These are phyloP conservation scores for Lagorchestes hirsutus DNA, from an alignment of 2,797 vertebrate genomes.

Conservation along the genomic window DNA sequence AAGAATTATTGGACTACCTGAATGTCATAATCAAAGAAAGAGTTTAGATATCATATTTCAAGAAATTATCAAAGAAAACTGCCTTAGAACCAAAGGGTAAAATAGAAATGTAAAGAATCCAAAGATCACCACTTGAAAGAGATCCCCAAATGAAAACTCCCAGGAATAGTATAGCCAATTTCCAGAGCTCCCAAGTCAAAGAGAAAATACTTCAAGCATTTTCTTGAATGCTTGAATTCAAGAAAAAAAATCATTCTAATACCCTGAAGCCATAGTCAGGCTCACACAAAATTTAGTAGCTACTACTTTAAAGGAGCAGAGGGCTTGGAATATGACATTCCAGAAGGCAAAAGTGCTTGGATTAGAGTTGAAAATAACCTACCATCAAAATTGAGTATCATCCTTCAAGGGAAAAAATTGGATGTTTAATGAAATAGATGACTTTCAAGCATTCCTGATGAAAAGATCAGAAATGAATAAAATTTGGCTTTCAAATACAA, in stretches of 20 bases:
- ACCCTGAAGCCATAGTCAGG: neutral
- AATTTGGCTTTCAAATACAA: neutral
- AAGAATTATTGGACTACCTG: neutral
- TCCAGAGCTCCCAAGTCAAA: neutral
- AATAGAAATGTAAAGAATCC: neutral
- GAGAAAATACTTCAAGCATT: neutral
- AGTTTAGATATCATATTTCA: neutral
- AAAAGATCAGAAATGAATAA: neutral
- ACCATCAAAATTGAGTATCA: neutral
- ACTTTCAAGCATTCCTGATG: neutral
- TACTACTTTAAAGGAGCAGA: neutral
- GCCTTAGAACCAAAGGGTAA: neutral
- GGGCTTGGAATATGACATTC: neutral
- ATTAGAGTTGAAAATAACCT: neutral
- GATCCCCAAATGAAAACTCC: neutral
- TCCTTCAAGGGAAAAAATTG: neutral
- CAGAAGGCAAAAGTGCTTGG: neutral
- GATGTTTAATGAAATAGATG: neutral
- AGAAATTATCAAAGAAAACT: neutral
- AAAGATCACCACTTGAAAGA: neutral
- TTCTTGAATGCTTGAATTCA: too few species aligned
- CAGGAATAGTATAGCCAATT: neutral
- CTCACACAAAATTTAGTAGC: neutral
- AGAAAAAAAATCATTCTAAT: neutral
- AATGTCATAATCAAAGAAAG: neutral